Percentiles rank a stretch among this genome's conserved stretches.
These are phyloP conservation scores for Eremobia ochroleuca DNA, from an alignment of 2,888 invertebrate genomes.

Conservation along the genomic window DNA sequence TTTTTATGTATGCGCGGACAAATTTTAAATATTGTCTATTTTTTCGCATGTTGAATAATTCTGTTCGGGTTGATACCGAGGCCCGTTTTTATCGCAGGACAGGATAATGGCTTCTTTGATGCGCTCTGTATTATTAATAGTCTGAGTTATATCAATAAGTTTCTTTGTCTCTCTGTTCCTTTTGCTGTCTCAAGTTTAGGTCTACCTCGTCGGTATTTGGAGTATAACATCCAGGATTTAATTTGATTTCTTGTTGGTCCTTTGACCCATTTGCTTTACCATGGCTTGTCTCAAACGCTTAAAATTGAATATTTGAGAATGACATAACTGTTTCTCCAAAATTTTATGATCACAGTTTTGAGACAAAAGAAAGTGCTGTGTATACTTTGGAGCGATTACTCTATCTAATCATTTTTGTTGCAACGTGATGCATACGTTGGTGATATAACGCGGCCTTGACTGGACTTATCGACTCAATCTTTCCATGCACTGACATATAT, in stretches of 20 bases:
- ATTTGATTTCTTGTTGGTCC: slow-evolving; percentile 11
- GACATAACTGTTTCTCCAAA: background rate
- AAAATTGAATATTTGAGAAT: background rate
- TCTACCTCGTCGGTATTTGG: slow-evolving; percentile 28
- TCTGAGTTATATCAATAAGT: slow-evolving; percentile 56
- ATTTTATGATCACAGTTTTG: slow-evolving; percentile 18
- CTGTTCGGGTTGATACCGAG: slow-evolving; percentile 58
- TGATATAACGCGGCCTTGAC: slow-evolving; percentile 83
- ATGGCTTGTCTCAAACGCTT: background rate
- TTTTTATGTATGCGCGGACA: slow-evolving; percentile 13
- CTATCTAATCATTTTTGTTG: slow-evolving; percentile 83
- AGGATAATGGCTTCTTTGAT: slow-evolving; percentile 70
- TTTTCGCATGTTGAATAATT: slow-evolving; percentile 55
- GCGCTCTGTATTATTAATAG: slow-evolving; percentile 63
- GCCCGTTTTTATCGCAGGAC: slow-evolving; percentile 68
- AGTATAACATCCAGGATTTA: background rate
- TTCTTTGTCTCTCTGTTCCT: slow-evolving; percentile 67
- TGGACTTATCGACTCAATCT: slow-evolving; percentile 80
- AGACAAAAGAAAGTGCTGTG: slow-evolving; percentile 55
- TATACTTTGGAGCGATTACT: slow-evolving; percentile 67
- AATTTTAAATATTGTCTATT: slow-evolving; percentile 37
- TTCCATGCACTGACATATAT: slow-evolving; percentile 78
- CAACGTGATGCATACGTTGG: slow-evolving; percentile 77
- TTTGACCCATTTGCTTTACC: slow-evolving; percentile 8
- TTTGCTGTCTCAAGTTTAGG: slow-evolving; percentile 43